Percentiles rank a stretch among this genome's conserved stretches.
These are phyloP conservation scores for Leucophenga maculata DNA, from an alignment of 2,888 invertebrate genomes.

Conservation along the genomic window DNA sequence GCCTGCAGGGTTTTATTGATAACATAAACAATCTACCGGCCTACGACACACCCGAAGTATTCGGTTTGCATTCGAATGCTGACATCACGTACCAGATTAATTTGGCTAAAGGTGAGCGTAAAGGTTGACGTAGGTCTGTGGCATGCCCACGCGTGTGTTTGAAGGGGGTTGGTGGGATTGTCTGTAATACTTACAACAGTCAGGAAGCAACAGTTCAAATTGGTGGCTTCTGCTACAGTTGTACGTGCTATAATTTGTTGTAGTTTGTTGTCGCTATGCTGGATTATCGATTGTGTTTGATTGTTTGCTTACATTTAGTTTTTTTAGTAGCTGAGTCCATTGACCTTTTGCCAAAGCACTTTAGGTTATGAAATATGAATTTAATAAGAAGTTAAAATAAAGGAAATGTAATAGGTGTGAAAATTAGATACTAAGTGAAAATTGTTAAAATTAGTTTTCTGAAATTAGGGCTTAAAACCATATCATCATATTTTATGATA, in stretches of 20 bases:
- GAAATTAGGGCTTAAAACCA: too few relatives aligned
- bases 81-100: constrained; percentile 98
- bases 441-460: too few relatives aligned
- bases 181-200: background rate
- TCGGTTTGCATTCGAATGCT: constrained; percentile 96
- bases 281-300: too few relatives aligned
- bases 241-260: constrained; percentile 31
- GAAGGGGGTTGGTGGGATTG: background rate
- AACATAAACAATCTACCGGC: constrained; percentile 89
- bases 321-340: too few relatives aligned
- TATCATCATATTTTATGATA: too few relatives aligned
- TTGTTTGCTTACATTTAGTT: too few relatives aligned
- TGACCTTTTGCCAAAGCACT: too few relatives aligned
- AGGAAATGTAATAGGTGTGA: too few relatives aligned
- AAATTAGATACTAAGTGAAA: too few relatives aligned
- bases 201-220: constrained; percentile 7
- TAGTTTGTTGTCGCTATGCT: too few relatives aligned
- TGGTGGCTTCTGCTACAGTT: background rate
- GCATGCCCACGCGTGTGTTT: background rate
- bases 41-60: constrained; percentile 94
- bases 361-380: too few relatives aligned
- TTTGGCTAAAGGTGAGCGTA: constrained; percentile 89
- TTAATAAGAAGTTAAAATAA: too few relatives aligned
- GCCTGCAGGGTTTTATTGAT: constrained; percentile 85
- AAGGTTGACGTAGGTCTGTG: constrained; percentile 30